Evolutionary conservation across 2,888 invertebrate species (phyloP).

Genomic region (Zaprionus lineosus): DNA sequence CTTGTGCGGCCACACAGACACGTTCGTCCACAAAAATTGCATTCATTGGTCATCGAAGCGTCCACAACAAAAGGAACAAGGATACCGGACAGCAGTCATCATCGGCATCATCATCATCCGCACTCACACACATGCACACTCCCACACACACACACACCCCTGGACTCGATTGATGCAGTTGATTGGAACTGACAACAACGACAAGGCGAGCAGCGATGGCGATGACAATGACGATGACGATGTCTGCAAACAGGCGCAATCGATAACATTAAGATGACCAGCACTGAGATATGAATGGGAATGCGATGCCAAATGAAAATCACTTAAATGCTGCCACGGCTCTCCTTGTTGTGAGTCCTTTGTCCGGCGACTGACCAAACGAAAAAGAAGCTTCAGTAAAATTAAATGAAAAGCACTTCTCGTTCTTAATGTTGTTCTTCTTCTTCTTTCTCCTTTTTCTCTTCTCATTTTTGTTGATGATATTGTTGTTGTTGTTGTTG

Average conservation of each 20-base stretch:
- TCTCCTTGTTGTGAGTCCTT: conserved; percentile 39
- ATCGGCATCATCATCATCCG: conserved; percentile 20
- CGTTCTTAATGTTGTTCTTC: conserved; percentile 24
- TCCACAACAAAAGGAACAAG: conserved; percentile 42
- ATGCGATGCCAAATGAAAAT: conserved; percentile 54
- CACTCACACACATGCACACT: conserved; percentile 15
- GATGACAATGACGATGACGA: conserved; percentile 1
- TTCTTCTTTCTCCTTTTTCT: no score
- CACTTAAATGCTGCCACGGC: conserved; percentile 59
- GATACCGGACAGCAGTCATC: conserved; percentile 42
- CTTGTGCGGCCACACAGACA: conserved; percentile 46
- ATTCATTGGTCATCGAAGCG: conserved; percentile 48
- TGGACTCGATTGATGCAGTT: conserved; percentile 28
- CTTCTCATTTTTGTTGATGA: conserved; percentile 16
- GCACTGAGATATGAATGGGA: conserved; percentile 15
- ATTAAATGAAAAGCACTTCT: conserved; percentile 53
- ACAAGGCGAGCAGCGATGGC: conserved; percentile 4
- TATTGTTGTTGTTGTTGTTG: not conserved
- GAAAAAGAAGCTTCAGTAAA: conserved; percentile 55
- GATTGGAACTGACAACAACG: conserved; percentile 35
- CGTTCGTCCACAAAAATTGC: conserved; percentile 47
- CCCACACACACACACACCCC: conserved; percentile 1
- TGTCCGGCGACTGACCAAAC: conserved; percentile 29
- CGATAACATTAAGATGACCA: conserved; percentile 28
- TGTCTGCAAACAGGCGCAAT: conserved; percentile 11